phyloP scores from a whole-genome alignment of 2,797 vertebrate species.

The Columba guinea region DNA sequence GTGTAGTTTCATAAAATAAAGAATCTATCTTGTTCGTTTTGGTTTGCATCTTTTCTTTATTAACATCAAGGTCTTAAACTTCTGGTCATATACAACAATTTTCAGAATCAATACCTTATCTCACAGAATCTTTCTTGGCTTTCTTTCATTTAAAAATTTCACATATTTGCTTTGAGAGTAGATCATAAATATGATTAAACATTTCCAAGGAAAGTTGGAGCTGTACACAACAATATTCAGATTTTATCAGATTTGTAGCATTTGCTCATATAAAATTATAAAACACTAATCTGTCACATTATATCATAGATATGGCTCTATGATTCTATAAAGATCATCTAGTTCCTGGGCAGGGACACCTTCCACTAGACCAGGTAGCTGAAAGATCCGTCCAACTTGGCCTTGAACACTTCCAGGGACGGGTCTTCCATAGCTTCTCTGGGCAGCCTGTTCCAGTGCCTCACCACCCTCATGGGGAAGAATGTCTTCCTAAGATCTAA shows the following conservation, averaged over 20 bases:
- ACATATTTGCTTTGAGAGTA: neutral
- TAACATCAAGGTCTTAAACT: neutral
- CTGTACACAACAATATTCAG: neutral
- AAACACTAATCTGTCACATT: neutral
- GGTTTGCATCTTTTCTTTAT: neutral
- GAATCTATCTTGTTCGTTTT: neutral
- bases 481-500: too few species aligned
- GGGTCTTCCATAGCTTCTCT: too few species aligned
- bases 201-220: neutral
- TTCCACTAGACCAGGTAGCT: too few species aligned
- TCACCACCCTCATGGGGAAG: too few species aligned
- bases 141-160: neutral
- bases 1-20: neutral
- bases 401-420: too few species aligned
- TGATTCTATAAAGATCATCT: too few species aligned
- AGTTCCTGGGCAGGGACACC: too few species aligned
- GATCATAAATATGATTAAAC: neutral
- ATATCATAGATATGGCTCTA: too few species aligned
- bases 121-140: neutral
- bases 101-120: neutral
- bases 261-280: neutral
- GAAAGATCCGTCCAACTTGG: too few species aligned
- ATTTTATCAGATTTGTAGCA: neutral
- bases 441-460: too few species aligned
- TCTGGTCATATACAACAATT: neutral